phyloP scores from a whole-genome alignment of 2,797 vertebrate genomes.

The Coregonus ussuriensis region DNA sequence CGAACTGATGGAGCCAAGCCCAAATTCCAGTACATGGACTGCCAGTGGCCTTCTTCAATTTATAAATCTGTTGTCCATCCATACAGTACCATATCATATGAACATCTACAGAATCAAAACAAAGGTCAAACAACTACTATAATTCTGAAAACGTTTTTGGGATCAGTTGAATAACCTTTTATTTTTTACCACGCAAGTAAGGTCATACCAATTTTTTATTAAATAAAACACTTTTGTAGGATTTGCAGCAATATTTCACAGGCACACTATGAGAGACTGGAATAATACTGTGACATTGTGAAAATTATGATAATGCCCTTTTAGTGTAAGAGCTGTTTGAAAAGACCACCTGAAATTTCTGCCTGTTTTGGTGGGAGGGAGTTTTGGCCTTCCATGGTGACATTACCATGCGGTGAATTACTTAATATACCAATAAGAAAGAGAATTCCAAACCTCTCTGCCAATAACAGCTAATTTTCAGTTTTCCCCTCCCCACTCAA shows the following conservation, averaged over 20 bases:
- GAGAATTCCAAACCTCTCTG: too few species aligned
- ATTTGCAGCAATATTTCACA: not conserved
- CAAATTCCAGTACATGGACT: conserved; percentile 5
- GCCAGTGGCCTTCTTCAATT: not conserved
- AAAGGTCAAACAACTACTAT: not conserved
- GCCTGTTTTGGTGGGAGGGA: too few species aligned
- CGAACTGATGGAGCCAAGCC: conserved; percentile 10
- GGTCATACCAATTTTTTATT: not conserved
- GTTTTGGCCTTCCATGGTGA: too few species aligned
- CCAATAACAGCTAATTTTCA: too few species aligned
- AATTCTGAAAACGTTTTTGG: not conserved
- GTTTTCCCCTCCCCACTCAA: too few species aligned
- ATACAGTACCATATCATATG: not conserved
- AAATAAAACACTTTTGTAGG: not conserved
- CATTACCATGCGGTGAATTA: too few species aligned
- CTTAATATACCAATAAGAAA: too few species aligned
- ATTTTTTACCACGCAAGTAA: not conserved
- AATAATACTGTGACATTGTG: too few species aligned
- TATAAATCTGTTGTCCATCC: not conserved
- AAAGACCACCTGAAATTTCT: too few species aligned
- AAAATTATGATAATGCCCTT: too few species aligned
- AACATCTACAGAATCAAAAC: not conserved
- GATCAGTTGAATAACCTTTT: not conserved
- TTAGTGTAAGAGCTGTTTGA: too few species aligned
- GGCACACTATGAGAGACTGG: too few species aligned